These are phyloP conservation scores for Agriopis aurantiaria DNA, from an alignment of 2,888 invertebrate species.

Conservation along the genomic window DNA sequence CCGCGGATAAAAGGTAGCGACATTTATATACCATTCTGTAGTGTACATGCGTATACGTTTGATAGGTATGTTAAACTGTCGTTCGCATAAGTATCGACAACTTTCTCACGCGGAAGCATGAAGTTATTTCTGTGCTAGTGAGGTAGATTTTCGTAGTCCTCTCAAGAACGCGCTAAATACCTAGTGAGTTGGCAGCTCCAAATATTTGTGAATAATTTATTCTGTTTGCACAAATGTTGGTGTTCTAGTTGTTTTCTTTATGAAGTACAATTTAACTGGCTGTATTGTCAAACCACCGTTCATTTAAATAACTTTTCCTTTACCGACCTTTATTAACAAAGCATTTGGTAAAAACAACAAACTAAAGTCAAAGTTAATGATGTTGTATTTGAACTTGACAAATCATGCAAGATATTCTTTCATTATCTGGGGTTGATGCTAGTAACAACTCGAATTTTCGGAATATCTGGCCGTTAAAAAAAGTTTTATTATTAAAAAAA, in stretches of 20 bases:
- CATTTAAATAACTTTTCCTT: background rate
- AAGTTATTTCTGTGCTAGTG: background rate
- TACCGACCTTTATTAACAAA: background rate
- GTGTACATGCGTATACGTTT: background rate
- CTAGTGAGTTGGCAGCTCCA: slow-evolving; percentile 1
- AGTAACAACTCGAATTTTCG: no score
- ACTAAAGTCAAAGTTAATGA: no score
- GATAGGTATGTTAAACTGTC: background rate
- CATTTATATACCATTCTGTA: background rate
- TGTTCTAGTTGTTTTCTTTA: background rate
- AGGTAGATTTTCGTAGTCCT: slow-evolving; percentile 2
- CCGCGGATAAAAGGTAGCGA: background rate
- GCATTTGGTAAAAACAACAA: no score
- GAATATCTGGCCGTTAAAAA: no score
- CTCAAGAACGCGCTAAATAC: slow-evolving; percentile 5
- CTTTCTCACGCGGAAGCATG: slow-evolving; percentile 9
- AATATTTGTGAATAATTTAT: slow-evolving; percentile 25
- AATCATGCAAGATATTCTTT: no score
- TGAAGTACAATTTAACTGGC: background rate
- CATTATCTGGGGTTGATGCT: no score
- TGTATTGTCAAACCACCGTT: background rate
- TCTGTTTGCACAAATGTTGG: slow-evolving; percentile 28
- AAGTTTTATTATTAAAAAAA: no score
- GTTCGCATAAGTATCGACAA: background rate
- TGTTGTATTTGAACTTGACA: no score